phyloP scores from a whole-genome alignment of 2,797 vertebrate genomes.

The Heliangelus exortis region DNA sequence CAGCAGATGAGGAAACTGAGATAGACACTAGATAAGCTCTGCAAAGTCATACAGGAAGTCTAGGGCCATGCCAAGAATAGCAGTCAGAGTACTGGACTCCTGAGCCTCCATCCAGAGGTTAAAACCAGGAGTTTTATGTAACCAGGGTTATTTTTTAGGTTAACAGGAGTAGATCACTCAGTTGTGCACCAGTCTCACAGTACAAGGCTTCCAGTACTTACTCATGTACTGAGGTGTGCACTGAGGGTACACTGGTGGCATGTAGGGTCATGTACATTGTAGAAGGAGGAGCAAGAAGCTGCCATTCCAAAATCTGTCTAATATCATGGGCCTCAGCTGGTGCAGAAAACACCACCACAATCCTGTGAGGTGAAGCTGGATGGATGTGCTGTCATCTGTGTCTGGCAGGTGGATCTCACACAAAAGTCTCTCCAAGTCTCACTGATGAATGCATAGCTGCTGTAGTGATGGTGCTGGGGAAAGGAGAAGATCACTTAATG shows the following conservation, averaged over 20 bases:
- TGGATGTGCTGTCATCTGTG: background rate
- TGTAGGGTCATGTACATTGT: accelerated
- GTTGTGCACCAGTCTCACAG: background rate
- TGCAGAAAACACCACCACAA: background rate
- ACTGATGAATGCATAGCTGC: background rate
- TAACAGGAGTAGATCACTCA: background rate
- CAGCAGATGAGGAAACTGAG: background rate
- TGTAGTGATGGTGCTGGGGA: background rate
- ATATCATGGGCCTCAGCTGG: background rate
- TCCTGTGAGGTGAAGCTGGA: background rate
- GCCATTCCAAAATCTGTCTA: background rate
- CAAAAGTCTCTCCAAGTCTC: background rate
- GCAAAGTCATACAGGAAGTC: background rate
- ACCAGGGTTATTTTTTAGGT: background rate
- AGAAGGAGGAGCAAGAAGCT: background rate
- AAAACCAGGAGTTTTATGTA: background rate
- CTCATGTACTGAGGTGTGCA: background rate
- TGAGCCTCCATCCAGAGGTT: background rate
- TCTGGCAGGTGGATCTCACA: background rate
- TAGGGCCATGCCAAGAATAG: background rate
- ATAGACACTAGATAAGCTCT: background rate
- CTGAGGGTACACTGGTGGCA: background rate
- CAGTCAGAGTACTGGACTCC: background rate
- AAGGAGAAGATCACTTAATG: background rate
- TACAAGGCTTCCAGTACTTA: background rate